Evolutionary conservation across 2,888 invertebrate genomes (phyloP).

Genomic region (Seladonia tumulorum): DNA sequence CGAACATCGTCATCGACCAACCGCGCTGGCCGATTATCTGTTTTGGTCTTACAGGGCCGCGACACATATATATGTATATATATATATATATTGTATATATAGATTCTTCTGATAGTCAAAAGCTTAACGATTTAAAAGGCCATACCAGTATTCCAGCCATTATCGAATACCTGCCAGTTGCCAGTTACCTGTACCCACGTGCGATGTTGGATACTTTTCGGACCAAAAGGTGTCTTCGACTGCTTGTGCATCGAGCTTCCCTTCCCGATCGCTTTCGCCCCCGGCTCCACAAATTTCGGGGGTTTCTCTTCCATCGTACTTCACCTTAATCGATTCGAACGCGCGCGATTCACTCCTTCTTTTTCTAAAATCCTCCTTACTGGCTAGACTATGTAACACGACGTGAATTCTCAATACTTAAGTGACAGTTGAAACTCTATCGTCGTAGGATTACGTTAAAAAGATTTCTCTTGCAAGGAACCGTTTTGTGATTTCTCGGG

Average conservation of each 20-base stretch:
- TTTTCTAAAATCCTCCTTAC: constrained; percentile 1
- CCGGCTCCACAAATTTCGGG: not conserved
- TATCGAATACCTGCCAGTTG: not conserved
- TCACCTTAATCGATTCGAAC: not conserved
- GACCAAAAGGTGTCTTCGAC: not conserved
- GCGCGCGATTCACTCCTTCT: not conserved
- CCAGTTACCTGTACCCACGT: not conserved
- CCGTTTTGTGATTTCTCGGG: not conserved
- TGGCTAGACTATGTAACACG: constrained; percentile 17
- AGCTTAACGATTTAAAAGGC: constrained; percentile 52
- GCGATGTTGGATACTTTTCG: not conserved
- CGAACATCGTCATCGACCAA: not conserved
- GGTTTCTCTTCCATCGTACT: not conserved
- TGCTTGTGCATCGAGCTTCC: not conserved
- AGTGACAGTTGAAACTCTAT: constrained; percentile 22
- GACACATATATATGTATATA: not conserved
- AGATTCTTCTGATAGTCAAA: constrained; percentile 34
- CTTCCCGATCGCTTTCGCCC: not conserved
- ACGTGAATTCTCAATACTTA: constrained; percentile 2
- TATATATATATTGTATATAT: constrained; percentile 14
- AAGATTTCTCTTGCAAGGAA: not conserved
- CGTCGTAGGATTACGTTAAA: constrained; percentile 7
- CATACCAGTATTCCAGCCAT: constrained; percentile 24
- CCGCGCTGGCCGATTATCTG: not conserved
- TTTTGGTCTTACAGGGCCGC: not conserved